Evolutionary conservation across 2,797 vertebrate species (phyloP).

Genomic region (Thunnus albacares): DNA sequence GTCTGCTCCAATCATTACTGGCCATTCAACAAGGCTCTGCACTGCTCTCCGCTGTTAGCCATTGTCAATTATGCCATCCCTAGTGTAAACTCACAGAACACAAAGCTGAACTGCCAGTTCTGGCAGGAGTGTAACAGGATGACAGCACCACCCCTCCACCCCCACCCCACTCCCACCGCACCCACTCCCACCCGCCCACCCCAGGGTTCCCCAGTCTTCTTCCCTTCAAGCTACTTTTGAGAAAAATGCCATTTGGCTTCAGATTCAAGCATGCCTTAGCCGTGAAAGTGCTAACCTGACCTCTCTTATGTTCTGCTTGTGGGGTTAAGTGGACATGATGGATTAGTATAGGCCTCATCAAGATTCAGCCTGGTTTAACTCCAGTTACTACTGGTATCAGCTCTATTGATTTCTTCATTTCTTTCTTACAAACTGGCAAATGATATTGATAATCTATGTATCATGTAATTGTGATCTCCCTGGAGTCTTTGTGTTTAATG

Average conservation of each 20-base stretch:
- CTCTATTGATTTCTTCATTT: conserved; percentile 52
- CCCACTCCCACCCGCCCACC: conserved; percentile 56
- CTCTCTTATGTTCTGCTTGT: conserved; percentile 73
- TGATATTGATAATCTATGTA: conserved; percentile 35
- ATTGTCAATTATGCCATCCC: conserved; percentile 92
- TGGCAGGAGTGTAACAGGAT: conserved; percentile 87
- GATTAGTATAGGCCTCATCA: conserved; percentile 76
- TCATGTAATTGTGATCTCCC: background rate
- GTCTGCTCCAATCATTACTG: conserved; percentile 91
- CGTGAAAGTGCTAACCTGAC: conserved; percentile 76
- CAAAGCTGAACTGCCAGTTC: conserved; percentile 89
- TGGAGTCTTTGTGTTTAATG: conserved; percentile 13
- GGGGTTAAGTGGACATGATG: conserved; percentile 85
- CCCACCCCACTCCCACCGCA: conserved; percentile 47
- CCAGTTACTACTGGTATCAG: conserved; percentile 55
- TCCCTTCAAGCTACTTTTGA: conserved; percentile 80
- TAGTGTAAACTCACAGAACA: conserved; percentile 89
- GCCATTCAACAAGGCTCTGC: conserved; percentile 90
- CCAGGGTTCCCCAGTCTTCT: conserved; percentile 77
- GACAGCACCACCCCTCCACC: conserved; percentile 78
- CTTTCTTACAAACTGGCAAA: conserved; percentile 35
- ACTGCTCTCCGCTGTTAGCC: conserved; percentile 89
- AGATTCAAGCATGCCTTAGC: conserved; percentile 62
- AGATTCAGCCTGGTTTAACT: conserved; percentile 69
- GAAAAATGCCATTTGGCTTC: conserved; percentile 78